These are phyloP conservation scores for Emydura subglobosa DNA, from an alignment of 2,113 vertebrate genomes.

Conservation along the genomic window DNA sequence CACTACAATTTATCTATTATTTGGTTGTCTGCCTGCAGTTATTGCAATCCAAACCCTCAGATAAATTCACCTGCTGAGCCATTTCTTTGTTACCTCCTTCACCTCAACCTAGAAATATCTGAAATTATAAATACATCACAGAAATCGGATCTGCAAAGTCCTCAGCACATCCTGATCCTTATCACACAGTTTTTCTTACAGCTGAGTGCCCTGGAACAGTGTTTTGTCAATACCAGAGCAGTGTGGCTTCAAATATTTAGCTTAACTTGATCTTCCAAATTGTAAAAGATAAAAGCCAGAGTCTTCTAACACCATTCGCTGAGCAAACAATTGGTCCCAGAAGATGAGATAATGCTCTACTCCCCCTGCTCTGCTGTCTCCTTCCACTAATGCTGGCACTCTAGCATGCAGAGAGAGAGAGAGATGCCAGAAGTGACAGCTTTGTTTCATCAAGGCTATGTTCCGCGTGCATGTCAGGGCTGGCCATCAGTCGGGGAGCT, in stretches of 20 bases:
- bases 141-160: conserved; percentile 16
- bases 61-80: conserved; percentile 20
- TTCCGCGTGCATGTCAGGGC: conserved; percentile 51
- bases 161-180: conserved; percentile 32
- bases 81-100: conserved; percentile 32
- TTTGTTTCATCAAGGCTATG: conserved; percentile 69
- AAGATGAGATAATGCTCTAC: background rate
- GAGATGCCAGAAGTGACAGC: conserved; percentile 71
- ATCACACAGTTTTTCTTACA: conserved; percentile 30
- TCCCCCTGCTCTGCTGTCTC: background rate
- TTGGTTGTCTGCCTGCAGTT: background rate
- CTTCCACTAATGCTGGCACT: conserved; percentile 16
- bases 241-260: conserved; percentile 72
- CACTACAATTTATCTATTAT: rapidly evolving
- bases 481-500: conserved; percentile 75
- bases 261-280: conserved; percentile 69
- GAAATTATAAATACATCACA: conserved; percentile 64
- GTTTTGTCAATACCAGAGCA: conserved; percentile 42
- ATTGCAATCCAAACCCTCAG: background rate
- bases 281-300: conserved; percentile 49
- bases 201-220: background rate
- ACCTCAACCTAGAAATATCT: conserved; percentile 49
- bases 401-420: background rate
- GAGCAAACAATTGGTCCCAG: conserved; percentile 61
- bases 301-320: conserved; percentile 45